Evolutionary conservation across 2,797 vertebrate genomes (phyloP).

Genomic region (Siniperca obscura): DNA sequence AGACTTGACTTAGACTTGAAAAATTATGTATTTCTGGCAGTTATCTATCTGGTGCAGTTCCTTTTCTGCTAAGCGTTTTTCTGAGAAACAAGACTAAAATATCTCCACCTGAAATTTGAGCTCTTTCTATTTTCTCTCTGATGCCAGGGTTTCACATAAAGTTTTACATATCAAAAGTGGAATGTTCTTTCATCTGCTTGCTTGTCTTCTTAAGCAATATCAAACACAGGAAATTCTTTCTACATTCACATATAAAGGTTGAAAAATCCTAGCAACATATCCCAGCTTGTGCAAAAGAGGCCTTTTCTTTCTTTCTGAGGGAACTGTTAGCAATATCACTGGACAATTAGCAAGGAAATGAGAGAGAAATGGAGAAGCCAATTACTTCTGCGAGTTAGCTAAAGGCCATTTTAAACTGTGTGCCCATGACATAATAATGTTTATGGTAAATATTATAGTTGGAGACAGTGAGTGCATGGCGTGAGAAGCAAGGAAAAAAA

Average conservation of each 20-base stretch:
- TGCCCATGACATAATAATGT: conserved; percentile 94
- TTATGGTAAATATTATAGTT: conserved; percentile 93
- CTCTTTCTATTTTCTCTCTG: conserved; percentile 72
- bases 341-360: conserved; percentile 89
- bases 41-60: conserved; percentile 42
- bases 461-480: conserved; percentile 87
- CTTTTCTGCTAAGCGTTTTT: conserved; percentile 62
- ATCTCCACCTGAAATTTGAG: conserved; percentile 74
- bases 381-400: conserved; percentile 91
- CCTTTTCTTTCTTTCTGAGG: conserved; percentile 81
- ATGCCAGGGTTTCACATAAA: conserved; percentile 70
- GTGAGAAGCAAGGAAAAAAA: conserved; percentile 84
- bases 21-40: conserved; percentile 34
- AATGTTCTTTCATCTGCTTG: conserved; percentile 72
- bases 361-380: conserved; percentile 90
- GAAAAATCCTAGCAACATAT: conserved; percentile 78
- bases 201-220: conserved; percentile 77
- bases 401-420: conserved; percentile 94
- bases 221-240: conserved; percentile 76
- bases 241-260: conserved; percentile 73
- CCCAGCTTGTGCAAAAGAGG: conserved; percentile 78
- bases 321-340: conserved; percentile 87
- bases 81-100: conserved; percentile 73
- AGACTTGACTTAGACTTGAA: conserved; percentile 29
- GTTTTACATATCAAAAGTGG: conserved; percentile 81